Conservation (phyloP, 2,888 invertebrate species). For the Microplitis deprimator region DNA sequence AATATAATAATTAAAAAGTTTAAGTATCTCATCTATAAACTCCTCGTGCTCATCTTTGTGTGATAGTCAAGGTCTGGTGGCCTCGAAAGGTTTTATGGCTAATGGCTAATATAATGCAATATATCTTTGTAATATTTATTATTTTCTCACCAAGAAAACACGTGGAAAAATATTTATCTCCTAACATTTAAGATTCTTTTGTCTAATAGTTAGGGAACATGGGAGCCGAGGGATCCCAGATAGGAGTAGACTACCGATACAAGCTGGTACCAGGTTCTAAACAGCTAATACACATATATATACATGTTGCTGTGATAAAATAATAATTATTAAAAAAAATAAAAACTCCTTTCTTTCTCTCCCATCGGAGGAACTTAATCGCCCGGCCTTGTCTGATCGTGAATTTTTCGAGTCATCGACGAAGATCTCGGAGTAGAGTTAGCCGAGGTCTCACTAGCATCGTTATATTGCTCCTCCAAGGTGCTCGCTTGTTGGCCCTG, state of each 20-base stretch:
- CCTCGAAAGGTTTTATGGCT: neutral
- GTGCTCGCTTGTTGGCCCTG: slow-evolving; percentile 66
- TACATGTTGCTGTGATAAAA: slow-evolving; percentile 6
- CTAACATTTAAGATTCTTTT: neutral
- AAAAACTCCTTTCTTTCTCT: slow-evolving; percentile 17
- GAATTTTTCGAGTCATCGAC: slow-evolving; percentile 21
- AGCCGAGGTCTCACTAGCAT: slow-evolving; percentile 60
- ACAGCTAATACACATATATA: slow-evolving; percentile 2
- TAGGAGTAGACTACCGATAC: neutral
- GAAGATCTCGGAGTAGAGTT: slow-evolving; percentile 29
- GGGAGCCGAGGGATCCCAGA: slow-evolving; percentile 16
- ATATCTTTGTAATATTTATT: too few species aligned
- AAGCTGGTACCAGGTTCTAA: neutral
- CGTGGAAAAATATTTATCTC: slow-evolving; percentile 1
- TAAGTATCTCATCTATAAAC: too few species aligned
- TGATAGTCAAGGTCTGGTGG: neutral
- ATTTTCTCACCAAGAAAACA: slow-evolving; percentile 17
- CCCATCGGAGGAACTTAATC: slow-evolving; percentile 43
- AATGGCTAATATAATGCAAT: neutral
- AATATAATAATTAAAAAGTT: too few species aligned
- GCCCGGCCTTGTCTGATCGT: slow-evolving; percentile 39
- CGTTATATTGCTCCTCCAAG: slow-evolving; percentile 66
- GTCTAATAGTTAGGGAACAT: neutral
- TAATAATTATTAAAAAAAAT: neutral
- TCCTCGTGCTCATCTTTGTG: neutral